Evolutionary conservation across 1,140 invertebrate genomes (phyloP).

Genomic region (Halotydeus destructor): DNA sequence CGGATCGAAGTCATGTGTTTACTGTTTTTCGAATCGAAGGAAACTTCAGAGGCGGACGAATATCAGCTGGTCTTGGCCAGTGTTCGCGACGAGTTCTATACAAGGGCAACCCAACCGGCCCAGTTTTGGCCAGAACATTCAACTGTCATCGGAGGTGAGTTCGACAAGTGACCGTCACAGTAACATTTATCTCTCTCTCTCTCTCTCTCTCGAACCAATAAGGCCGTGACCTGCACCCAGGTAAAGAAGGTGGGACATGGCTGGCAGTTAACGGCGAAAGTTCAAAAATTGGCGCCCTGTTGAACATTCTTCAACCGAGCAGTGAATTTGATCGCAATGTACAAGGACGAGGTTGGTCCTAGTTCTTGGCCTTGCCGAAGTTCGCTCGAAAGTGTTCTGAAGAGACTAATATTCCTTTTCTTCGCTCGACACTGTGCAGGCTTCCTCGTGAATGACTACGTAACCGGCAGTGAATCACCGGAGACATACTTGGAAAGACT

Average conservation of each 20-base stretch:
- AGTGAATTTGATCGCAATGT: constrained; percentile 8
- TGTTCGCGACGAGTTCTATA: constrained; percentile 55
- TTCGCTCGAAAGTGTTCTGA: constrained; percentile 8
- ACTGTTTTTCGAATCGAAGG: constrained; percentile 41
- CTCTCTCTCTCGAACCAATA: constrained; percentile 12
- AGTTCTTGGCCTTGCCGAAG: too few species aligned
- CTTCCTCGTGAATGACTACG: constrained; percentile 1
- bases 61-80: constrained; percentile 48
- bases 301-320: constrained; percentile 36
- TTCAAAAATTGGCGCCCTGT: constrained; percentile 36
- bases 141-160: constrained; percentile 43
- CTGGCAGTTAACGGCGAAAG: constrained; percentile 35
- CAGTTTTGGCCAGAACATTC: constrained; percentile 38
- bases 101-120: constrained; percentile 37
- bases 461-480: background rate
- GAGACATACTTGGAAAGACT: background rate
- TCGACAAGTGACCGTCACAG: background rate
- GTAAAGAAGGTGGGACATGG: constrained; percentile 53
- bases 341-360: too few species aligned
- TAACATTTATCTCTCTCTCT: too few species aligned
- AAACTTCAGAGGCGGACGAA: constrained; percentile 27
- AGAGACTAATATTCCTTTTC: background rate
- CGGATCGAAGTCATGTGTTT: constrained; percentile 44
- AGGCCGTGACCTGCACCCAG: constrained; percentile 39
- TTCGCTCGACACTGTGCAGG: background rate